Evolutionary conservation across 2,113 vertebrate genomes (phyloP), one percentile per base, ranked within the genome.

Genomic region (Casuarius casuarius): DNA sequence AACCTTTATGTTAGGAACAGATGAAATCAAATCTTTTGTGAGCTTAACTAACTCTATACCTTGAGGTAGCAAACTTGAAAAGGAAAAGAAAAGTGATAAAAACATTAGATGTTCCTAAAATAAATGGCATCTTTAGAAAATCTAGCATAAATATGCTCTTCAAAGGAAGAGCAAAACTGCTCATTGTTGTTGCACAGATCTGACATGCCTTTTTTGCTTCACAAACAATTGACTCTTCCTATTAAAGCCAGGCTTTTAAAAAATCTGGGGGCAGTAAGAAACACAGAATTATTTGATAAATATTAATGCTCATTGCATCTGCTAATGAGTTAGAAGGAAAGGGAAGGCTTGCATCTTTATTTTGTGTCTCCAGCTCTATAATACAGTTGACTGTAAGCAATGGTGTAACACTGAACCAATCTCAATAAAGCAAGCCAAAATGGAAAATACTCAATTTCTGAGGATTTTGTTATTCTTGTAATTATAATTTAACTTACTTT

Each of bases 21-120:
- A 79, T 52, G 5, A 94, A 92, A 91, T 73, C 72, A 90, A 90
- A 70, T 52, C 22, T 89, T 94, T 74, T 83, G 13, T 84, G 25
- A 92, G 12, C 18, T 90, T 76, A 78, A 28, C 58, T 78, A 92
- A 87, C 56, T 78, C 42, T 81, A 12, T 77, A 51, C 56, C 51
- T 95, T 92, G 14, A 68, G 46, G 66, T 26, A 65, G 38, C 8
- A 89, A 89, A 90, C 33, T 77, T 74, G 62, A 90, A 90, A 91
- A 96, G 40, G 29, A 65, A 56, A 86, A 78, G 29, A 75, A 68
- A 91, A 83, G 49, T 68, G 15, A 28, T 12, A 71, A 28, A 71
- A 56, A 58, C 11, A n/a, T 44, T 62, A 71, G 21, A 19, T 25
- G 7, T 56, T 93, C 31, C 38, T 75, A 74, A 80, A 90, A 74